Percentiles rank a stretch among this genome's conserved stretches.
These are phyloP conservation scores for Phrixothrix hirtus DNA, from an alignment of 2,888 invertebrate species.

Conservation along the genomic window DNA sequence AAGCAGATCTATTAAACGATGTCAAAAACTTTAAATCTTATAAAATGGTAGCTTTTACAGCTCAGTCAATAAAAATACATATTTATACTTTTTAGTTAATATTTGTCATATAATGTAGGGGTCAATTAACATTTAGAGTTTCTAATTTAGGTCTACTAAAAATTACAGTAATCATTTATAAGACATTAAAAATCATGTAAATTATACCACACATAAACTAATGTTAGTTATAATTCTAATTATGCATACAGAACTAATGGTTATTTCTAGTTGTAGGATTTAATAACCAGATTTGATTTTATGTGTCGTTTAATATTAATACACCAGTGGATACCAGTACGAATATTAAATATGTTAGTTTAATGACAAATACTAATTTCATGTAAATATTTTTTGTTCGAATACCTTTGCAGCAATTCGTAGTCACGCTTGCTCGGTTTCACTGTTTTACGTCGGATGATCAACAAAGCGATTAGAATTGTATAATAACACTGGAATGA, in stretches of 20 bases:
- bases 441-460: constrained; percentile 24
- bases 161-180: no score
- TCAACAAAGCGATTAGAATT: constrained; percentile 27
- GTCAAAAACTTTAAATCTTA: no score
- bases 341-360: constrained; percentile 13
- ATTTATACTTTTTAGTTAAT: no score
- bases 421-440: constrained; percentile 14
- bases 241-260: constrained; percentile 7
- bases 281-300: constrained; percentile 12
- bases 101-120: no score
- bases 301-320: constrained; percentile 14
- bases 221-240: not conserved
- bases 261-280: constrained; percentile 9
- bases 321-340: constrained; percentile 8
- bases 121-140: no score
- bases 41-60: no score
- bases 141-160: no score
- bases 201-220: no score
- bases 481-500: constrained; percentile 15
- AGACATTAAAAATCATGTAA: no score
- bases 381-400: constrained; percentile 26
- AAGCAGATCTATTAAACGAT: no score
- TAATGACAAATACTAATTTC: constrained; percentile 25
- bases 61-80: no score
- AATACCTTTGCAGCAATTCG: constrained; percentile 15